phyloP scores from a whole-genome alignment of 2,113 vertebrate genomes.

The Nothocercus nigrocapillus region DNA sequence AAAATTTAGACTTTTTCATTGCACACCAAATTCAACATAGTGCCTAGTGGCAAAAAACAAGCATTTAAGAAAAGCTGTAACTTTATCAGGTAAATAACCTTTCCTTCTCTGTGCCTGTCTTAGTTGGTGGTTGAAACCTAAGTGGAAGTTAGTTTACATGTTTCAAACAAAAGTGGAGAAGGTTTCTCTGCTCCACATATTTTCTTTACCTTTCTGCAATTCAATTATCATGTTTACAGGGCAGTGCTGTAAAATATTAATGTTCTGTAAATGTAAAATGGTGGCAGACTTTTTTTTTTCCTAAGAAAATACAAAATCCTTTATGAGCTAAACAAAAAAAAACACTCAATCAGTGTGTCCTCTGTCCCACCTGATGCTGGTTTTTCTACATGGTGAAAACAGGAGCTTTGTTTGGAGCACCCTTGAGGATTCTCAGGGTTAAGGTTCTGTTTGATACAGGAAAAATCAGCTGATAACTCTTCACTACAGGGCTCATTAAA shows the following conservation, averaged over 20 bases:
- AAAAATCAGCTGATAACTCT: neutral
- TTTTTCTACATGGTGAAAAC: neutral
- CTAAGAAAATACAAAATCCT: neutral
- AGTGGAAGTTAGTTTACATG: neutral
- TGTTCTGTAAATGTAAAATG: neutral
- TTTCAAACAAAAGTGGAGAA: neutral
- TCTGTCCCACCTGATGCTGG: neutral
- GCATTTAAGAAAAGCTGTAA: neutral
- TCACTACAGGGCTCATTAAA: slow-evolving; percentile 15
- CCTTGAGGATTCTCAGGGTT: neutral
- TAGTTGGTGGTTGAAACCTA: neutral
- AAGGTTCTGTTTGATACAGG: neutral
- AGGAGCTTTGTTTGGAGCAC: neutral
- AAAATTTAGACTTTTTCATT: neutral
- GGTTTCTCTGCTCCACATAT: neutral
- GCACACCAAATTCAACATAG: neutral
- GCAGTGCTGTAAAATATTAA: neutral
- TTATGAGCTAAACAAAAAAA: neutral
- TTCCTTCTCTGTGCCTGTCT: neutral
- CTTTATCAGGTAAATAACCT: neutral
- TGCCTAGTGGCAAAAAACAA: neutral
- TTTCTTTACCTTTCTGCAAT: neutral
- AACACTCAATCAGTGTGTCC: neutral
- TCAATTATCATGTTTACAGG: neutral
- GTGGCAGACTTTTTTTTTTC: neutral